Evolutionary conservation across 2,888 invertebrate species (phyloP), one percentile per base, ranked within the genome.

Genomic region (Melangyna quadrimaculata): DNA sequence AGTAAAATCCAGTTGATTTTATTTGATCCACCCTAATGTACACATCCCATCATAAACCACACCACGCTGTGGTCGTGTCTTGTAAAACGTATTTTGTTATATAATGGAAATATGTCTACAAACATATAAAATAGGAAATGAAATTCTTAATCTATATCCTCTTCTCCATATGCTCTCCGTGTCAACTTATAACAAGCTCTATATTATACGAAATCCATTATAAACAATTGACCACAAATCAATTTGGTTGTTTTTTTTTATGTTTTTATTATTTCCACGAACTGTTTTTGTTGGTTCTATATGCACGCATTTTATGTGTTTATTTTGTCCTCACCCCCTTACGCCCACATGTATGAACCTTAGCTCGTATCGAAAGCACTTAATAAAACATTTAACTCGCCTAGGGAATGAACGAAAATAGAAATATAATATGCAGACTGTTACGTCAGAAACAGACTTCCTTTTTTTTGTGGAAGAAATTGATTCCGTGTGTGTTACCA

Each of bases 171-270:
- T 27, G n/a, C n/a, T n/a, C n/a, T 22, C 27, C 40, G 19, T 29
- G 22, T 27, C 37, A 69, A 71, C 37, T 70, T 43, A n/a, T 69
- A 75, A 84, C 67, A 71, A 75, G 17, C 67, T 72, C 63, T 48
- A 53, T 40, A 79, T 75, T 67, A 71, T 14, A 75, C n/a, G 32
- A 48, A 72, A 75, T 71, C 59, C 72, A 63, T 67, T 51, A 51
- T 77, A 79, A 84, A 77, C 71, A 69, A 27, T 84, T 77, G 40
- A 63, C 80, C 71, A 75, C 84, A 84, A 84, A 80, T 80, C 79
- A 79, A 72, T 79, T 79, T 32, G 22, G 12, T 19, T 27, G n/a
- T n/a, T 22, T 24, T 40, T 61, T 59, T 22, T 32, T 65, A 27
- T 32, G 6, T n/a, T 27, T 19, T 48, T 65, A 29, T 29, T 65